Evolutionary conservation across 2,113 vertebrate genomes (phyloP).

Genomic region (Hemicordylus capensis): DNA sequence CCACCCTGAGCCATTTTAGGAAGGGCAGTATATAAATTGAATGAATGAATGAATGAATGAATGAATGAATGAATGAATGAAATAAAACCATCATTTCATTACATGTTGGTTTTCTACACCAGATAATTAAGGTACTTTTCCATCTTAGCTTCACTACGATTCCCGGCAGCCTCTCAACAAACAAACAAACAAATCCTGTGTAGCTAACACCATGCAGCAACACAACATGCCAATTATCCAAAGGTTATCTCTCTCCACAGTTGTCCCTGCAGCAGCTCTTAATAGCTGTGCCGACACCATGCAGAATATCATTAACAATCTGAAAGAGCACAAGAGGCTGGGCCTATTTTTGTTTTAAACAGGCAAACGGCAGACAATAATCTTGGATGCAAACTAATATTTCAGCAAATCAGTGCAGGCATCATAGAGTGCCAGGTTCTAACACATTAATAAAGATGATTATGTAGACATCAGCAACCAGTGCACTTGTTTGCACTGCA

Average conservation of each 20-base stretch:
- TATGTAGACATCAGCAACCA: conserved; percentile 8
- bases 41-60: no score
- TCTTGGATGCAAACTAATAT: conserved; percentile 33
- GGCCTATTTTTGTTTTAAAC: conserved; percentile 42
- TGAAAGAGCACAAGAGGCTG: neutral
- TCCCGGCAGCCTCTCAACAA: conserved; percentile 8
- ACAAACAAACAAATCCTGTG: conserved; percentile 5
- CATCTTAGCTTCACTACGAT: neutral
- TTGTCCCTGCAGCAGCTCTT: conserved; percentile 43
- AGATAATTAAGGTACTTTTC: neutral
- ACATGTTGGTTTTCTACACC: neutral
- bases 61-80: no score
- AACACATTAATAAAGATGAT: conserved; percentile 24
- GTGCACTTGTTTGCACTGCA: neutral
- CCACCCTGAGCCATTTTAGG: no score
- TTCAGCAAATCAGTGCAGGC: neutral
- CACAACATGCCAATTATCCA: conserved; percentile 13
- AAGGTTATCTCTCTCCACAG: conserved; percentile 36
- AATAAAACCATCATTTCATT: conserved; percentile 10
- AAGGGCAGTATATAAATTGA: no score
- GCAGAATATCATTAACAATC: conserved; percentile 42
- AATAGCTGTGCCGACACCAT: conserved; percentile 32
- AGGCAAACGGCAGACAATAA: conserved; percentile 49
- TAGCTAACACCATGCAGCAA: neutral
- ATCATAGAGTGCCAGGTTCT: neutral